These are phyloP conservation scores for Tragelaphus buxtoni DNA, from an alignment of 2,113 vertebrate genomes.

Conservation along the genomic window DNA sequence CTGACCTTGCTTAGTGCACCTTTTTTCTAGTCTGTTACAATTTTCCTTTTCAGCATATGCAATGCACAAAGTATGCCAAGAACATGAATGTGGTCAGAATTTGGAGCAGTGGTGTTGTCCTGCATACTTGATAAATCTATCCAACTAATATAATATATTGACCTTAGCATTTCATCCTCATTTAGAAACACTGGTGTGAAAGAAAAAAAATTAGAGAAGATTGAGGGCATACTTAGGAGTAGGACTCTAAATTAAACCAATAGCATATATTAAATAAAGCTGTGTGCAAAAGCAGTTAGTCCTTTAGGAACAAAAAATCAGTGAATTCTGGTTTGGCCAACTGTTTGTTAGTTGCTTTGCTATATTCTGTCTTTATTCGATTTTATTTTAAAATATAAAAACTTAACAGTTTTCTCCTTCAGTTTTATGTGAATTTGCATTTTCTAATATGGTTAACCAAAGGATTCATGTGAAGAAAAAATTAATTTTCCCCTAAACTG, in stretches of 20 bases:
- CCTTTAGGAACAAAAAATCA: neutral
- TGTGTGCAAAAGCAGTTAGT: neutral
- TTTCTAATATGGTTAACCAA: constrained; percentile 31
- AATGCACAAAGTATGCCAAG: neutral
- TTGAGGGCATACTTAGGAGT: neutral
- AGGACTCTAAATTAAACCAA: neutral
- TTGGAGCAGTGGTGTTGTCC: neutral
- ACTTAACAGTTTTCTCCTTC: neutral
- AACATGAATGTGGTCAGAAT: neutral
- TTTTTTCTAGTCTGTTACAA: neutral
- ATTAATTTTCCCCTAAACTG: neutral
- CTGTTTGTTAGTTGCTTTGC: constrained; percentile 15
- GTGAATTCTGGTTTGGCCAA: neutral
- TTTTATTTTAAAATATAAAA: constrained; percentile 39
- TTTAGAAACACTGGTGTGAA: neutral
- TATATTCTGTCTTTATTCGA: neutral
- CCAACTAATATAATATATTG: neutral
- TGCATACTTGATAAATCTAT: neutral
- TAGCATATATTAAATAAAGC: neutral
- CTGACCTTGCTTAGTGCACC: neutral
- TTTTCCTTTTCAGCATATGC: neutral
- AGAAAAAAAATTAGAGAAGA: neutral
- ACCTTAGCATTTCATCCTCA: neutral
- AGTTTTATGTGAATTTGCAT: constrained; percentile 24
- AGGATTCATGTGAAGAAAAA: constrained; percentile 55